These are phyloP conservation scores for Calephelis perditalis DNA, from an alignment of 2,888 invertebrate genomes.

Conservation along the genomic window DNA sequence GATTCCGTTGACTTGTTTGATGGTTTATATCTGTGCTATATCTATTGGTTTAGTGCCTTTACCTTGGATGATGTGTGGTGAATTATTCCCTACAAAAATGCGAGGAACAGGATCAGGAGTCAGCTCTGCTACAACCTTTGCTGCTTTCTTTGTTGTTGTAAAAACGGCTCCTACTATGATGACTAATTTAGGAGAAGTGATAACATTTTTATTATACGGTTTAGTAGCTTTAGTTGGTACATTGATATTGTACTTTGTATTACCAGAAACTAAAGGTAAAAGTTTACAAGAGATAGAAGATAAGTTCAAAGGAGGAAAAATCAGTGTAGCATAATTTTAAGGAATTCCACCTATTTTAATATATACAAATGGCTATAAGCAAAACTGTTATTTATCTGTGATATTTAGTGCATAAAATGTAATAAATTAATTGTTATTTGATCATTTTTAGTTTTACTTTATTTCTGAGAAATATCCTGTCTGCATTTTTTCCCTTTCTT, in stretches of 20 bases:
- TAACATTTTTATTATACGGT: slow-evolving; percentile 82
- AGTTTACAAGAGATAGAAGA: slow-evolving; percentile 84
- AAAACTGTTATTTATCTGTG: slow-evolving; percentile 52
- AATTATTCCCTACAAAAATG: slow-evolving; percentile 81
- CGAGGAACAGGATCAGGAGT: slow-evolving; percentile 83
- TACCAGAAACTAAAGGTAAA: slow-evolving; percentile 85
- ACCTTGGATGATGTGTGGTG: slow-evolving; percentile 87
- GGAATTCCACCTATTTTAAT: slow-evolving; percentile 23
- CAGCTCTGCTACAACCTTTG: slow-evolving; percentile 80
- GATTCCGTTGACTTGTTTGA: slow-evolving; percentile 70
- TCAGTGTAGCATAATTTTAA: slow-evolving; percentile 39
- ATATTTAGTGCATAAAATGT: slow-evolving; percentile 53
- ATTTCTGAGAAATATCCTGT: background rate
- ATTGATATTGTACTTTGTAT: slow-evolving; percentile 73
- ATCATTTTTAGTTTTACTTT: slow-evolving; percentile 28
- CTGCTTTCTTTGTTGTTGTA: slow-evolving; percentile 81
- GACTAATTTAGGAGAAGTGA: slow-evolving; percentile 70
- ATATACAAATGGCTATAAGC: slow-evolving; percentile 41
- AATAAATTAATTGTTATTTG: slow-evolving; percentile 31
- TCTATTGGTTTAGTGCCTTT: slow-evolving; percentile 81
- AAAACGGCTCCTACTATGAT: slow-evolving; percentile 82
- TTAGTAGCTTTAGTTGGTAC: slow-evolving; percentile 77
- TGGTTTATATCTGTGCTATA: slow-evolving; percentile 79
- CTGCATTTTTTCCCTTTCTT: no score
- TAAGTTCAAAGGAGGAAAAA: slow-evolving; percentile 58